phyloP scores from a whole-genome alignment of 2,888 invertebrate genomes.

The Drosophila maculinotata region DNA sequence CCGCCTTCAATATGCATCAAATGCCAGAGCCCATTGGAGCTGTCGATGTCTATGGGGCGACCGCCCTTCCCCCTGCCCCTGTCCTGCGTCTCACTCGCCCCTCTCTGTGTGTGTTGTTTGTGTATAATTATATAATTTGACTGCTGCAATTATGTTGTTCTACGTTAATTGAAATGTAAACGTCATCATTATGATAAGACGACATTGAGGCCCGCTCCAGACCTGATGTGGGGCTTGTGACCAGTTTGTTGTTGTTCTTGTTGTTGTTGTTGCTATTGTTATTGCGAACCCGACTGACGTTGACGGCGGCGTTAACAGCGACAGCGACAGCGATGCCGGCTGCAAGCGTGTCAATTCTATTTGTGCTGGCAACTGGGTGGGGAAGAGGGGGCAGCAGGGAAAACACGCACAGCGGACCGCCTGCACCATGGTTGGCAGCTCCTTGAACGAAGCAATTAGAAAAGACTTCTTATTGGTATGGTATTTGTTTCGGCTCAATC shows the following conservation, averaged over 20 bases:
- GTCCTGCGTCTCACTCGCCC: neutral
- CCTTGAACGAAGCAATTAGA: conserved; percentile 10
- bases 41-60: conserved; percentile 36
- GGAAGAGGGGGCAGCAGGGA: neutral
- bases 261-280: conserved; percentile 12
- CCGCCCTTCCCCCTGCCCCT: neutral
- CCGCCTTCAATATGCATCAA: conserved; percentile 54
- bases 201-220: conserved; percentile 32
- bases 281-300: conserved; percentile 29
- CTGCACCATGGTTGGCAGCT: neutral
- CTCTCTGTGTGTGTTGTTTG: conserved; percentile 47
- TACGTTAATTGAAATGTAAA: conserved; percentile 81
- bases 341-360: conserved; percentile 38
- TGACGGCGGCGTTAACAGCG: conserved; percentile 35
- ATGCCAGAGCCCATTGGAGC: conserved; percentile 20
- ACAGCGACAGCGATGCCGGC: conserved; percentile 74
- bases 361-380: conserved; percentile 18
- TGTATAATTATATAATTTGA: conserved; percentile 81
- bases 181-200: conserved; percentile 80
- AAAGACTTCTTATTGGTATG: conserved; percentile 3
- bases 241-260: conserved; percentile 11
- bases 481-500: neutral
- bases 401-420: neutral
- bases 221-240: conserved; percentile 23
- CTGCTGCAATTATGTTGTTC: conserved; percentile 81